phyloP scores from a whole-genome alignment of 2,797 vertebrate genomes.

The Antrozous pallidus region DNA sequence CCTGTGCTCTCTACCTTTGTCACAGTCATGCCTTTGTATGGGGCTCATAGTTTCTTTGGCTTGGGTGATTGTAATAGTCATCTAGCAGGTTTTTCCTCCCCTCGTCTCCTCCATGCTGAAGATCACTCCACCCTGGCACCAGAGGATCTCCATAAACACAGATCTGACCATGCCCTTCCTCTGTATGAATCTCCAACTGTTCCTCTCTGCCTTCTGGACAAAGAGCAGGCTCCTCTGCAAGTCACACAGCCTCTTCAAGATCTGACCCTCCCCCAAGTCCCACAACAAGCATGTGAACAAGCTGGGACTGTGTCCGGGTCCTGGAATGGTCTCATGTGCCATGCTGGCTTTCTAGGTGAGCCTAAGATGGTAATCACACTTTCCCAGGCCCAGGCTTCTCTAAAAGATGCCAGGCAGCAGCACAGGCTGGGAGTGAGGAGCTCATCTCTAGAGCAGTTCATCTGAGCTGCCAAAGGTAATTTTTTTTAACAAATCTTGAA shows the following conservation, averaged over 20 bases:
- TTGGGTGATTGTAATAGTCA: background rate
- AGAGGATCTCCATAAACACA: background rate
- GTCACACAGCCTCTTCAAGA: background rate
- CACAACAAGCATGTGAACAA: background rate
- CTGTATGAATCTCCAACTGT: background rate
- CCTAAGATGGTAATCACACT: background rate
- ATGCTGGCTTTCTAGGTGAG: background rate
- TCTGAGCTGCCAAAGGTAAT: background rate
- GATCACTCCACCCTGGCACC: background rate
- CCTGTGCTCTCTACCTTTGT: background rate
- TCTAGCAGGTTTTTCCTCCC: constrained; percentile 16
- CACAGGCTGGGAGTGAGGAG: background rate
- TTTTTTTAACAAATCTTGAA: background rate
- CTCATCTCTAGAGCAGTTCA: background rate
- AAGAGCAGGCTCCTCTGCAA: background rate
- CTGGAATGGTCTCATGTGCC: background rate
- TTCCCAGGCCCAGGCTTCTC: background rate
- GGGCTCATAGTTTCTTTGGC: background rate
- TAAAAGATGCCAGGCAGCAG: background rate
- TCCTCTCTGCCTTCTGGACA: background rate
- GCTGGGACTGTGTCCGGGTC: background rate
- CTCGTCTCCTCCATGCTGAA: background rate
- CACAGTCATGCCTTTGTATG: background rate
- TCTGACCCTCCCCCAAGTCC: background rate
- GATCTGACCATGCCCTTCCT: background rate